These are phyloP conservation scores for Calypte anna DNA, from an alignment of 2,113 vertebrate species.

Conservation along the genomic window DNA sequence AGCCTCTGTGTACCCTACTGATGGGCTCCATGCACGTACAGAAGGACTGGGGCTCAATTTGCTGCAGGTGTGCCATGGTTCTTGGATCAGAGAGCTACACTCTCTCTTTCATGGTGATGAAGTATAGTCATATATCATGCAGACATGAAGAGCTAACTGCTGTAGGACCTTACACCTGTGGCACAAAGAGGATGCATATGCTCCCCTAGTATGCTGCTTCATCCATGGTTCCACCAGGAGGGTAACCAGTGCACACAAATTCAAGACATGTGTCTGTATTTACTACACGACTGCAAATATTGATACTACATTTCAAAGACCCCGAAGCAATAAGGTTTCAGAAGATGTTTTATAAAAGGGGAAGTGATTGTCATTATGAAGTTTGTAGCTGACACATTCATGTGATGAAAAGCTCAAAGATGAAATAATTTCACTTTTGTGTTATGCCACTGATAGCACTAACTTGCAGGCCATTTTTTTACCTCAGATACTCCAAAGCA, in stretches of 20 bases:
- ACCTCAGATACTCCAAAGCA: not conserved
- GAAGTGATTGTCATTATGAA: not conserved
- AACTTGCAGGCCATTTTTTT: slow-evolving; percentile 2
- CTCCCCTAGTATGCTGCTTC: not conserved
- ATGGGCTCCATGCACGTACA: not conserved
- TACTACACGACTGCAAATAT: not conserved
- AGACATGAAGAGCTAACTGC: not conserved
- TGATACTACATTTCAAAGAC: not conserved
- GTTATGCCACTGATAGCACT: not conserved
- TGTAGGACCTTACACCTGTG: not conserved
- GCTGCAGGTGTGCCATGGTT: not conserved
- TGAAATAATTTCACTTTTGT: not conserved
- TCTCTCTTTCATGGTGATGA: not conserved
- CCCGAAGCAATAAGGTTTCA: not conserved
- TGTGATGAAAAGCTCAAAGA: slow-evolving; percentile 19
- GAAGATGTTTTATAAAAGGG: not conserved
- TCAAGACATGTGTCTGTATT: not conserved
- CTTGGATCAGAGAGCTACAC: not conserved
- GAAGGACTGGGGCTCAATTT: not conserved
- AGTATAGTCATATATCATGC: not conserved
- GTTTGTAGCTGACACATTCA: not conserved
- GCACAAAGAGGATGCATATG: not conserved
- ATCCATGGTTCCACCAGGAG: not conserved
- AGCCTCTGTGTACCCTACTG: not conserved
- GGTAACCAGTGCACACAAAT: not conserved